Conservation (phyloP, 2,888 invertebrate genomes). For the Diplazon laetatorius region DNA sequence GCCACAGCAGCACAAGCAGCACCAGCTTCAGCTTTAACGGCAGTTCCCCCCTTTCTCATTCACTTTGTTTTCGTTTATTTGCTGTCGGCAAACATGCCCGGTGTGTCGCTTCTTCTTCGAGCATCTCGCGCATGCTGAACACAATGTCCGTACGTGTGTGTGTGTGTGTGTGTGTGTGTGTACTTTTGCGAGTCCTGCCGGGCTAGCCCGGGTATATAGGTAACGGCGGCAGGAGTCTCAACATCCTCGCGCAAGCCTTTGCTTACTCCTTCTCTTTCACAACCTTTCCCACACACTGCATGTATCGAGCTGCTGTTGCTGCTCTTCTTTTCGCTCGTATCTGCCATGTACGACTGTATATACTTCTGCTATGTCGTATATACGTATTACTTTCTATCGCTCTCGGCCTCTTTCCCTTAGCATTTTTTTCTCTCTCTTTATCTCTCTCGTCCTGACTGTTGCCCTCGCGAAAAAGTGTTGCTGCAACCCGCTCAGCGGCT, state of each 20-base stretch:
- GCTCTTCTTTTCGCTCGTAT: conserved; percentile 43
- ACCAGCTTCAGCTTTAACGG: conserved; percentile 58
- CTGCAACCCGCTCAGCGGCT: conserved; percentile 30
- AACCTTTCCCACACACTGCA: conserved; percentile 15
- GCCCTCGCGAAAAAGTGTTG: conserved; percentile 41
- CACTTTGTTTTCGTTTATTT: conserved; percentile 79
- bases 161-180: too few relatives aligned
- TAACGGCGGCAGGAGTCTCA: conserved; percentile 41
- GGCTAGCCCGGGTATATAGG: conserved; percentile 59
- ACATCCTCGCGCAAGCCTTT: conserved; percentile 49
- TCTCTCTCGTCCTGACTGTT: conserved; percentile 7
- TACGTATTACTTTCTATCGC: conserved; percentile 13
- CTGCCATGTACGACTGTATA: conserved; percentile 24
- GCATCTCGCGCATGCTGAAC: conserved; percentile 51
- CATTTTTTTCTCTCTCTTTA: too few relatives aligned
- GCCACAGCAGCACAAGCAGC: conserved; percentile 55
- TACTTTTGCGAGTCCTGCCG: conserved; percentile 35
- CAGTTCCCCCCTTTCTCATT: conserved; percentile 60
- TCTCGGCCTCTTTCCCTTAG: neutral
- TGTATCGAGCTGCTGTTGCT: conserved; percentile 19
- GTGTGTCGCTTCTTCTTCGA: conserved; percentile 69
- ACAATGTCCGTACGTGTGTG: too few relatives aligned
- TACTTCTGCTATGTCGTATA: conserved; percentile 22
- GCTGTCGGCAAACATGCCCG: conserved; percentile 76
- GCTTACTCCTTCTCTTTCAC: conserved; percentile 37